These are phyloP conservation scores for Zaprionus gabonicus DNA, from an alignment of 1,140 invertebrate species.

Conservation along the genomic window DNA sequence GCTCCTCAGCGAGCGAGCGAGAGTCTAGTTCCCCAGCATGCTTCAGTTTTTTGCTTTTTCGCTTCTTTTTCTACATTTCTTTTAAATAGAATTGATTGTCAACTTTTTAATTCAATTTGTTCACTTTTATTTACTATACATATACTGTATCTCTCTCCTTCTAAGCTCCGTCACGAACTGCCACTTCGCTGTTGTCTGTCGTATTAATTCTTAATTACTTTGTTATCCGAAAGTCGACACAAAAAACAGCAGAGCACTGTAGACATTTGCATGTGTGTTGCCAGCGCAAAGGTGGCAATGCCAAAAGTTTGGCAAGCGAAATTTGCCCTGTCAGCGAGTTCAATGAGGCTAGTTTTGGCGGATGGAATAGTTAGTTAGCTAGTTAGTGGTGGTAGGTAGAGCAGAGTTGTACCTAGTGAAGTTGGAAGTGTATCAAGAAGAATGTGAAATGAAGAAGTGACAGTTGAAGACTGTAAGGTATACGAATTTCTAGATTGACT, in stretches of 20 bases:
- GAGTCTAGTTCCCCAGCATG: not conserved
- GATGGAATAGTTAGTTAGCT: not conserved
- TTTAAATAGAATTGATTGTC: not conserved
- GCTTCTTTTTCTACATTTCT: not conserved
- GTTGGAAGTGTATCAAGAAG: not conserved
- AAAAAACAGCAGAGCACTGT: not conserved
- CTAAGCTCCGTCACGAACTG: not conserved
- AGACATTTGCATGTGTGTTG: not conserved
- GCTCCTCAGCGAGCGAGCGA: not conserved
- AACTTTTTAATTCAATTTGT: slow-evolving; percentile 11
- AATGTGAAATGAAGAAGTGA: not conserved
- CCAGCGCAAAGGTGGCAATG: not conserved
- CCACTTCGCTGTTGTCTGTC: not conserved
- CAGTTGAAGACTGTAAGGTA: too few relatives aligned
- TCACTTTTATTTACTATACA: not conserved
- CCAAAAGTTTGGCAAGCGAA: not conserved
- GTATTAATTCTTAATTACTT: slow-evolving; percentile 8
- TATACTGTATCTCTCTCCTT: not conserved
- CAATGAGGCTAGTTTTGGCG: not conserved
- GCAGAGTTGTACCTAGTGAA: not conserved
- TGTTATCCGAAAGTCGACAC: not conserved
- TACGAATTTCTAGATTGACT: too few relatives aligned
- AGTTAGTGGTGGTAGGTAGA: not conserved
- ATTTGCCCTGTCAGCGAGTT: slow-evolving; percentile 1
- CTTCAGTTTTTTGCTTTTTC: too few relatives aligned